A percentile compares a stretch with the other conserved stretches of the same genome.
Conservation (phyloP, 2,113 vertebrate genomes). For the Trogon surrucura region DNA sequence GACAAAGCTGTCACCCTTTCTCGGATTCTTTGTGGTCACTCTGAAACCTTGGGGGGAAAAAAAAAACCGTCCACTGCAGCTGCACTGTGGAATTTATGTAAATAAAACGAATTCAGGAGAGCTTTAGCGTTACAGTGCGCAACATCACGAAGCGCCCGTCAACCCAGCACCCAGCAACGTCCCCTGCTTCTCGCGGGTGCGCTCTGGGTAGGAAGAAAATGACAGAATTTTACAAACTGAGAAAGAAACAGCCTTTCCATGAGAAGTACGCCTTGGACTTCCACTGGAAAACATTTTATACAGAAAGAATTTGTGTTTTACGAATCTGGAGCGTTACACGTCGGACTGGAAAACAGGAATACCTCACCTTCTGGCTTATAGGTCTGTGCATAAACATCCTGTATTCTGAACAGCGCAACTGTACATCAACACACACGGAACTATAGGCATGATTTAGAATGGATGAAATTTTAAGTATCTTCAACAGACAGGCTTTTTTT, state of each 20-base stretch:
- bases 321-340: not conserved
- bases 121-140: not conserved
- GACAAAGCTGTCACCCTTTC: conserved; percentile 20
- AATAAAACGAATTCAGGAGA: conserved; percentile 6
- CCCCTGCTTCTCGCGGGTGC: not conserved
- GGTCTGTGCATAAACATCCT: not conserved
- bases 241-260: not conserved
- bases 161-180: not conserved
- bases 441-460: not conserved
- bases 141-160: not conserved
- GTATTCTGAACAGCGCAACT: not conserved
- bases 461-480: not conserved
- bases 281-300: not conserved
- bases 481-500: not conserved
- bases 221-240: not conserved
- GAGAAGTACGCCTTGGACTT: not conserved
- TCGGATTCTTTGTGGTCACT: conserved; percentile 18
- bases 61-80: not conserved
- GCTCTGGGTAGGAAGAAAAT: not conserved
- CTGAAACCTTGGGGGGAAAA: not conserved
- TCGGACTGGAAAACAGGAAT: not conserved
- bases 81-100: conserved; percentile 23
- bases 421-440: not conserved
- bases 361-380: not conserved
- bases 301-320: not conserved